phyloP scores from a whole-genome alignment of 2,888 invertebrate species.

The Nudaria mundana region DNA sequence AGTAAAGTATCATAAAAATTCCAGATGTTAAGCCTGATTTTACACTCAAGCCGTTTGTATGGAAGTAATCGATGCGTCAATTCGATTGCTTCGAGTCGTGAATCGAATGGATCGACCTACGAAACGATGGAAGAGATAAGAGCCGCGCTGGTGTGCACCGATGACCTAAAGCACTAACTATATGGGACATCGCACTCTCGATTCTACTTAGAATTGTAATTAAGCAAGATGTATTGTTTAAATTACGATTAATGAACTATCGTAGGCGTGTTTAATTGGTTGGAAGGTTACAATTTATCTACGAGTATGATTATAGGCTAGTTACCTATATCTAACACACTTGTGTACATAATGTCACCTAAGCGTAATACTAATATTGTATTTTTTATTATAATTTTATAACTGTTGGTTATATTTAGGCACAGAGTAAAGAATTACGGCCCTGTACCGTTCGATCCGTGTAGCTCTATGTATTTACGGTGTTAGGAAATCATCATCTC shows the following conservation, averaged over 20 bases:
- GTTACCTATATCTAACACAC: no score
- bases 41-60: slow-evolving; percentile 7
- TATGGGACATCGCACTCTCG: slow-evolving; percentile 64
- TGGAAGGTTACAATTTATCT: slow-evolving; percentile 21
- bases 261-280: slow-evolving; percentile 37
- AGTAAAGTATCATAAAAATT: no score
- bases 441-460: no score
- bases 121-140: slow-evolving; percentile 46
- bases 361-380: no score
- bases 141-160: slow-evolving; percentile 41
- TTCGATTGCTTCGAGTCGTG: slow-evolving; percentile 46
- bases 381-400: no score
- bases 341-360: no score
- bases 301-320: no score
- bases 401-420: no score
- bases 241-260: slow-evolving; percentile 40
- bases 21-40: background rate
- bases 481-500: no score
- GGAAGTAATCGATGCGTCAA: slow-evolving; percentile 44
- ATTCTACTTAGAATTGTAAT: slow-evolving; percentile 62
- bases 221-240: slow-evolving; percentile 57
- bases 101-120: slow-evolving; percentile 53
- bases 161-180: slow-evolving; percentile 72
- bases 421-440: no score
- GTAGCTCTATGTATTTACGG: no score